Evolutionary conservation across 2,888 invertebrate genomes (phyloP).

Genomic region (Conomelus anceps): DNA sequence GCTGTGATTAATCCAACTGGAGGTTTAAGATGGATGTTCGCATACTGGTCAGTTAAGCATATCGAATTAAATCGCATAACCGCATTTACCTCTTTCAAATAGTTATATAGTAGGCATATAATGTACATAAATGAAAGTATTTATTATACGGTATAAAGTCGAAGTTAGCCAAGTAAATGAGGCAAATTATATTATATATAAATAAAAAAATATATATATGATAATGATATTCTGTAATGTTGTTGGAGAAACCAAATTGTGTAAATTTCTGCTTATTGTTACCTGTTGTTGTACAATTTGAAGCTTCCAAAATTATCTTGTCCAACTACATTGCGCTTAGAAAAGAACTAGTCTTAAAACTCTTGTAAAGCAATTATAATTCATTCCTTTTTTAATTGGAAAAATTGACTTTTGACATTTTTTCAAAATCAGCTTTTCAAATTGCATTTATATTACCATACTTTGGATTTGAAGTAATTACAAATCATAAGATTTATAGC

Average conservation of each 20-base stretch:
- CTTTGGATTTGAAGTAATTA: no score
- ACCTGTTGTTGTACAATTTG: not conserved
- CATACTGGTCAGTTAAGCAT: not conserved
- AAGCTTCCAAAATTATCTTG: not conserved
- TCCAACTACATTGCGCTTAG: not conserved
- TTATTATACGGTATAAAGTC: not conserved
- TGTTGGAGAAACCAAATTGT: not conserved
- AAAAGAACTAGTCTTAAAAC: not conserved
- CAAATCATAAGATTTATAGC: no score
- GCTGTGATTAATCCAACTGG: not conserved
- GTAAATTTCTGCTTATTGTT: not conserved
- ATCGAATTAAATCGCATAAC: not conserved
- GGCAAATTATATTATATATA: not conserved
- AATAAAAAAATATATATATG: not conserved
- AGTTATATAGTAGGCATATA: not conserved
- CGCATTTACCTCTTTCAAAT: not conserved
- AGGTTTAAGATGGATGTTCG: not conserved
- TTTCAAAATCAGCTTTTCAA: no score
- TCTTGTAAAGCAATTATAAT: no score
- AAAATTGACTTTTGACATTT: no score
- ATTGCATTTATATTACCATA: no score
- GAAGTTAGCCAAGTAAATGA: not conserved
- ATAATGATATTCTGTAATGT: not conserved
- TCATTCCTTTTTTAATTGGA: no score
- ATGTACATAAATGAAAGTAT: not conserved